Percentiles rank a stretch among this genome's conserved stretches.
phyloP scores from a whole-genome alignment of 2,113 vertebrate species.

The Leuciscus idus region DNA sequence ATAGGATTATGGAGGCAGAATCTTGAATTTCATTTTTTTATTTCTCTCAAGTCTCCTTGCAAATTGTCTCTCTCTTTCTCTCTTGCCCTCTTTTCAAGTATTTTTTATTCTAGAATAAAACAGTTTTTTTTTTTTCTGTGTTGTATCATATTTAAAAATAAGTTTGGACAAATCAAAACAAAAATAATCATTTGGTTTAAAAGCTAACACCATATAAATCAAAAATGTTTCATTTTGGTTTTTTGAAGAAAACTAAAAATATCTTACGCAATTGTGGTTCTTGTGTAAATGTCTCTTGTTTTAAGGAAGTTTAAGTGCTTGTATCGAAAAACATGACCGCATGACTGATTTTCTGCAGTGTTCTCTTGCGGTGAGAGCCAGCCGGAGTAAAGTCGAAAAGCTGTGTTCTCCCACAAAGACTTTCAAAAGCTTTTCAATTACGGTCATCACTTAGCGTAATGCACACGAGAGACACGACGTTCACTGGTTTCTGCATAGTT shows the following conservation, averaged over 20 bases:
- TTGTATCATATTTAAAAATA: background rate
- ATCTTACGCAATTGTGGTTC: background rate
- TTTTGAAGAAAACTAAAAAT: no score
- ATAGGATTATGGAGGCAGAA: conserved; percentile 45
- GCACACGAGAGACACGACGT: background rate
- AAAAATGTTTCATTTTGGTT: background rate
- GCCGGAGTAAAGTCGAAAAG: background rate
- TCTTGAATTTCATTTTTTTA: background rate
- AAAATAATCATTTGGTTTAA: background rate
- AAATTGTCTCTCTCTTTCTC: background rate
- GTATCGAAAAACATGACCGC: background rate
- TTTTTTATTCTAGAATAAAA: background rate
- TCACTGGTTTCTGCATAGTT: conserved; percentile 20
- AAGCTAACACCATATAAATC: background rate
- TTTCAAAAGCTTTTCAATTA: conserved; percentile 42
- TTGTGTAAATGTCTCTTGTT: background rate
- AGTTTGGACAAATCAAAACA: background rate
- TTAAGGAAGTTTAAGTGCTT: background rate
- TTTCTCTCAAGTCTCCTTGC: background rate
- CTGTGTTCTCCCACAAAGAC: conserved; percentile 10
- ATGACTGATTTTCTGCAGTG: background rate
- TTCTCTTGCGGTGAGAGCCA: background rate
- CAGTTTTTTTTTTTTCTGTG: background rate
- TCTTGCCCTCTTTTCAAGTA: background rate
- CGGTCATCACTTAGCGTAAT: background rate